Percentiles rank a stretch among this genome's conserved stretches.
Conservation (phyloP, 2,113 vertebrate species). For the Lophochroa leadbeateri region DNA sequence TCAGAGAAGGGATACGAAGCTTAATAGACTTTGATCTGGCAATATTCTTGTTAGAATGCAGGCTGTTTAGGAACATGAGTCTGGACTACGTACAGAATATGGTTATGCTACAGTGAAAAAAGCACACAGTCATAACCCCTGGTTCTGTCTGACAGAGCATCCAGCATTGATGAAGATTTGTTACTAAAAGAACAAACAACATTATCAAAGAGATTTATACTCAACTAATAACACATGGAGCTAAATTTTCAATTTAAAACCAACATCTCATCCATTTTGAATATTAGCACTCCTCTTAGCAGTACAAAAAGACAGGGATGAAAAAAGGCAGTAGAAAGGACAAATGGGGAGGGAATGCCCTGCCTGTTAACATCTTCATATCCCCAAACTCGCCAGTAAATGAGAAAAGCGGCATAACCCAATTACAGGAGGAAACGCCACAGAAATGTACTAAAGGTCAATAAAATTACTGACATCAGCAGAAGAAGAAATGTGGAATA, state of each 20-base stretch:
- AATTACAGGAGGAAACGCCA: neutral
- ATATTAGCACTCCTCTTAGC: neutral
- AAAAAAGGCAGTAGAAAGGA: neutral
- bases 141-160: neutral
- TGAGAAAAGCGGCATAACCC: neutral
- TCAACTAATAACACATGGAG: neutral
- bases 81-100: no score
- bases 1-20: neutral
- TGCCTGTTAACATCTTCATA: neutral
- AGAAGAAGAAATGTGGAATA: neutral
- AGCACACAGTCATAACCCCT: neutral
- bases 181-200: neutral
- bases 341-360: neutral
- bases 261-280: neutral
- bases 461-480: neutral
- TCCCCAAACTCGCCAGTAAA: neutral
- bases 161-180: neutral
- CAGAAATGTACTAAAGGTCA: neutral
- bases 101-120: neutral
- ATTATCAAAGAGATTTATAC: neutral
- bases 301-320: neutral
- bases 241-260: neutral
- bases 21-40: neutral
- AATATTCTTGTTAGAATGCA: neutral
- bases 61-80: rapidly evolving